phyloP scores from a whole-genome alignment of 2,888 invertebrate genomes.

The Lissonota sp. region DNA sequence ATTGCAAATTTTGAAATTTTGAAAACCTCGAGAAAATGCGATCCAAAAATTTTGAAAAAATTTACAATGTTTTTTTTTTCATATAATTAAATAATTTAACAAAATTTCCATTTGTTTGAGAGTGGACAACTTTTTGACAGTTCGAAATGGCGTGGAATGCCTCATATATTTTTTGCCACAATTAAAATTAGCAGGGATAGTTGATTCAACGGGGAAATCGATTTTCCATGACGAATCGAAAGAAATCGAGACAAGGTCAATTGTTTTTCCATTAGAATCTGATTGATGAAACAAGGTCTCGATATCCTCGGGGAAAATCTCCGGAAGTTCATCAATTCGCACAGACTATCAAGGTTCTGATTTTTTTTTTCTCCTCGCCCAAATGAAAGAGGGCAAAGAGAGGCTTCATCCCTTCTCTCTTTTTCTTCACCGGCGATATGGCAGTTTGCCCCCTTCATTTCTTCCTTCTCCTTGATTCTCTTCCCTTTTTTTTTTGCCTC shows the following conservation, averaged over 20 bases:
- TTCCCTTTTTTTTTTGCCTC: constrained; percentile 10
- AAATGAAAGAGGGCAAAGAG: background rate
- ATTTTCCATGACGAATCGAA: background rate
- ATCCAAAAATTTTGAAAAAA: no score
- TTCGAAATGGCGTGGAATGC: no score
- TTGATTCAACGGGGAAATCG: no score
- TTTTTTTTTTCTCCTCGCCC: background rate
- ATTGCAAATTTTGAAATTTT: no score
- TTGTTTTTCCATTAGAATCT: background rate
- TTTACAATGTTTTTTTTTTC: no score
- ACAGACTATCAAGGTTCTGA: constrained; percentile 14
- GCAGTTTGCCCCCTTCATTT: constrained; percentile 20
- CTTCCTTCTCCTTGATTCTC: constrained; percentile 57
- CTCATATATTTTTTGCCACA: no score
- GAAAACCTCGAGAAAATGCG: no score
- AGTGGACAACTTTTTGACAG: no score
- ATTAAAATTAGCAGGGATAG: no score
- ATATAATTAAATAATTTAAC: no score
- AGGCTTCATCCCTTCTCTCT: background rate
- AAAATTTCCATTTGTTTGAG: no score
- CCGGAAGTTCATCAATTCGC: constrained; percentile 14
- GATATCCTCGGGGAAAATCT: no score
- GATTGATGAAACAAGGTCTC: background rate
- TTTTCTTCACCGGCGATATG: constrained; percentile 3
- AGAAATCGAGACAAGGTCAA: background rate